phyloP scores from a whole-genome alignment of 2,888 invertebrate species.

The Drosophila pseudotalamancana region DNA sequence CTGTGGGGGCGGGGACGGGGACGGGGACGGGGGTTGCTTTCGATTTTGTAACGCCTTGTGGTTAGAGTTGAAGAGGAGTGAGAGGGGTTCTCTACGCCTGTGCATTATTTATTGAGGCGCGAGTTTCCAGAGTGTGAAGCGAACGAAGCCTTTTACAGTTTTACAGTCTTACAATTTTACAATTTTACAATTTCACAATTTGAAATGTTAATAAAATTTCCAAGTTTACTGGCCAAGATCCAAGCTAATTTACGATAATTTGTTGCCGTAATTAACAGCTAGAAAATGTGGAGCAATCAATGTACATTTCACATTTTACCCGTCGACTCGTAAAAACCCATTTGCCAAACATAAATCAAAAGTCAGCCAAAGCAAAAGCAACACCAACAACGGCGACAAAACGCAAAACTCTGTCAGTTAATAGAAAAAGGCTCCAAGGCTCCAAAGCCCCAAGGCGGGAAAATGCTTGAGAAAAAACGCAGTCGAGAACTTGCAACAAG shows the following conservation, averaged over 20 bases:
- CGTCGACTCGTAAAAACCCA: constrained; percentile 25
- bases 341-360: constrained; percentile 48
- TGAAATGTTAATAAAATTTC: constrained; percentile 33
- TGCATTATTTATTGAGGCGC: constrained; percentile 53
- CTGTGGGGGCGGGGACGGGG: background rate
- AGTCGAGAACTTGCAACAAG: constrained; percentile 5
- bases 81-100: background rate
- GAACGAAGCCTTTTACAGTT: constrained; percentile 25
- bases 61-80: background rate
- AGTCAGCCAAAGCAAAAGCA: background rate
- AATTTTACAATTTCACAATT: too few relatives aligned
- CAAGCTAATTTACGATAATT: constrained; percentile 50
- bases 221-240: constrained; percentile 30
- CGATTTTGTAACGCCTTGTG: constrained; percentile 19
- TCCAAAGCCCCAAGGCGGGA: background rate
- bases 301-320: constrained; percentile 35
- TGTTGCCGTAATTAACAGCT: constrained; percentile 45
- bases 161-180: too few relatives aligned
- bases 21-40: constrained; percentile 2
- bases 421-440: constrained; percentile 26
- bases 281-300: constrained; percentile 47
- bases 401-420: constrained; percentile 33
- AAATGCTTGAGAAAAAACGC: background rate
- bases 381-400: constrained; percentile 20
- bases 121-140: constrained; percentile 7